Conservation (phyloP, 2,113 vertebrate species). For the Osmerus eperlanus region DNA sequence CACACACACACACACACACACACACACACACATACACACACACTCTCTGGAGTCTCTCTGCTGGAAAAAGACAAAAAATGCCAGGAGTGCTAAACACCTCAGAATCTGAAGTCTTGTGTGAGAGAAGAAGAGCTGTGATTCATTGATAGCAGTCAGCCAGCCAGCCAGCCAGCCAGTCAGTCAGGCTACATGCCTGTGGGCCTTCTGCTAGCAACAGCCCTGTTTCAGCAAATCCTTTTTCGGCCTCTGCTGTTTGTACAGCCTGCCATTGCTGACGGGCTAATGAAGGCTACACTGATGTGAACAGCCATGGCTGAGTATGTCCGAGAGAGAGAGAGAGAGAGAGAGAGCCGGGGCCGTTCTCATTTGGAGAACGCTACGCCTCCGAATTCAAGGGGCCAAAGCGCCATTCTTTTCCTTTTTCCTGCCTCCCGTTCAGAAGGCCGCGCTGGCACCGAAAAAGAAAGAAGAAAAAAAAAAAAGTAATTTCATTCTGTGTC, state of each 20-base stretch:
- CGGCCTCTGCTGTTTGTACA: conserved; percentile 46
- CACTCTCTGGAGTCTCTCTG: conserved; percentile 39
- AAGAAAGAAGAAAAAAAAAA: conserved; percentile 34
- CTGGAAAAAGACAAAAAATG: conserved; percentile 40
- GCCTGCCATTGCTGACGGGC: conserved; percentile 37
- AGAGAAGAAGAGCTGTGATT: conserved; percentile 4
- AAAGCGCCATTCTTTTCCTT: conserved; percentile 54
- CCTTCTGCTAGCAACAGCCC: conserved; percentile 30
- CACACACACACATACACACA: conserved; percentile 21
- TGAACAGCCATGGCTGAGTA: conserved; percentile 51
- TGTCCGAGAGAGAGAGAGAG: conserved; percentile 1
- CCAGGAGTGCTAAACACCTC: conserved; percentile 12
- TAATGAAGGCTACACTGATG: conserved; percentile 51
- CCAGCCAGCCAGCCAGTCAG: neutral
- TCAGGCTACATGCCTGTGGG: conserved; percentile 17
- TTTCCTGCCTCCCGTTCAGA: conserved; percentile 54
- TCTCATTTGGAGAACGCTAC: conserved; percentile 43
- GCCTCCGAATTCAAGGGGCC: conserved; percentile 59
- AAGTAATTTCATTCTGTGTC: conserved; percentile 65
- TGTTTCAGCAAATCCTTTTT: conserved; percentile 36
- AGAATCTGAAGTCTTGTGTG: conserved; percentile 52
- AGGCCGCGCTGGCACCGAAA: conserved; percentile 31
- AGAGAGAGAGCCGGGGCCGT: conserved; percentile 39
- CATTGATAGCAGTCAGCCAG: conserved; percentile 5
- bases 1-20: conserved; percentile 32